Base-by-base conservation (phyloP, 2,113 vertebrate genomes). In the Penelope pileata region DNA sequence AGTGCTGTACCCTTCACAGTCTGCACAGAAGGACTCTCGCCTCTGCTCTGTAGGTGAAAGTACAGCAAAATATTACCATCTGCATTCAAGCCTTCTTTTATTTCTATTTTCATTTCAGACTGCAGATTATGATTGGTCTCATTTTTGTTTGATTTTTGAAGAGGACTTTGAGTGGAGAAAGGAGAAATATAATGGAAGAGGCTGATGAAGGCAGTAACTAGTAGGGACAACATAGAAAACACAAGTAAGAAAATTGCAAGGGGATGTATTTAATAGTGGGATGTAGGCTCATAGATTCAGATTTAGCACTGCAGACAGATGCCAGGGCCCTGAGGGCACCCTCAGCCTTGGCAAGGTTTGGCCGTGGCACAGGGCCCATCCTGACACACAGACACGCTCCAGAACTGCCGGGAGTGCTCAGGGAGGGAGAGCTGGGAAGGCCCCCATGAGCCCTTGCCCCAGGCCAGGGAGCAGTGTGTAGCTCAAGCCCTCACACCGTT, bases 371-470 rank as follows among this genome's bases (percentile, higher is more conserved):
- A 1, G 34, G 21, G 9, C 19, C 34, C 16, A 48, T 36, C 36
- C 59, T 38, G 43, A n/a, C 56, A 12, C 22, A 12, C 8, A 0
- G 2, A 21, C 21, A 12, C 0, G 1, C 34, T 16, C 16, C 4
- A 23, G 47, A 22, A 56, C 7, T 34, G 54, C 45, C 0, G 1
- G 22, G 22, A 82, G 16, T 15, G 53, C 22, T 81, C 32, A 4
- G 15, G 1, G 4, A 21, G 9, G 21, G 42, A 54, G 34, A 22
- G 34, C 73, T 36, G 34, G 13, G 32, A 51, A 50, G 50, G 10
- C 16, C 12, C 19, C 27, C 50, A n/a, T 1, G 4, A 10, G 10
- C 48, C 54, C 23, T 9, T 30, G 8, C 9, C 24, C 22, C 0
- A 0, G 38, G 21, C 21, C 21, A 34, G 23, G 12, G 34, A 12